Evolutionary conservation across 2,113 vertebrate genomes (phyloP).

Genomic region (Sinocyclocheilus grahami): DNA sequence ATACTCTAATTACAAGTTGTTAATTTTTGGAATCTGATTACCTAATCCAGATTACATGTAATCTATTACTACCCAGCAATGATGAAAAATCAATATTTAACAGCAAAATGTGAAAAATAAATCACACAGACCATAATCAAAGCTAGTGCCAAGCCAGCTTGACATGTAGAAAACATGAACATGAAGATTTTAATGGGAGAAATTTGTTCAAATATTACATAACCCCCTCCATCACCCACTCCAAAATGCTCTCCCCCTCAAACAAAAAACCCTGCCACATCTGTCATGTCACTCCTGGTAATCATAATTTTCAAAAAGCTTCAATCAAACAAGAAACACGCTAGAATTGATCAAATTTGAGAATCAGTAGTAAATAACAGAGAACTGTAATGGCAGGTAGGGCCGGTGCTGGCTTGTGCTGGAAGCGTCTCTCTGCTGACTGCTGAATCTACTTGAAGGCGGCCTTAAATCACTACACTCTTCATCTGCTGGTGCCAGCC

Average conservation of each 20-base stretch:
- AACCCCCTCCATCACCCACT: not conserved
- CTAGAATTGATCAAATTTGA: slow-evolving; percentile 10
- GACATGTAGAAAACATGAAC: not conserved
- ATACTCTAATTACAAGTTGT: not conserved
- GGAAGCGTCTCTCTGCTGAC: slow-evolving; percentile 49
- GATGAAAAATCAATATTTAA: not conserved
- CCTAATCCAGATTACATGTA: not conserved
- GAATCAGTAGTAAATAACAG: slow-evolving; percentile 51
- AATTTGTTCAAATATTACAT: not conserved
- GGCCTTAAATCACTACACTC: slow-evolving; percentile 55
- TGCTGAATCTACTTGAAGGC: slow-evolving; percentile 53
- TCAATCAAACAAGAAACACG: not conserved
- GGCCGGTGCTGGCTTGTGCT: slow-evolving; percentile 28
- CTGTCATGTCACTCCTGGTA: not conserved
- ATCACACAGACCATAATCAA: not conserved
- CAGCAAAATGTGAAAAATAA: not conserved
- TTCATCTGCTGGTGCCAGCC: slow-evolving; percentile 53
- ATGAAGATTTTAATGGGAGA: not conserved
- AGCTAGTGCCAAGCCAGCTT: not conserved
- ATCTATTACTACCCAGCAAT: not conserved
- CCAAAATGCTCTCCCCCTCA: not conserved
- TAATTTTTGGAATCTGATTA: not conserved
- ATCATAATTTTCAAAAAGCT: not conserved
- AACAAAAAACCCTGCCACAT: not conserved
- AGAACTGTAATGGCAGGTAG: slow-evolving; percentile 20